Evolutionary conservation across 2,113 vertebrate genomes (phyloP).

Genomic region (Vicugna pacos): DNA sequence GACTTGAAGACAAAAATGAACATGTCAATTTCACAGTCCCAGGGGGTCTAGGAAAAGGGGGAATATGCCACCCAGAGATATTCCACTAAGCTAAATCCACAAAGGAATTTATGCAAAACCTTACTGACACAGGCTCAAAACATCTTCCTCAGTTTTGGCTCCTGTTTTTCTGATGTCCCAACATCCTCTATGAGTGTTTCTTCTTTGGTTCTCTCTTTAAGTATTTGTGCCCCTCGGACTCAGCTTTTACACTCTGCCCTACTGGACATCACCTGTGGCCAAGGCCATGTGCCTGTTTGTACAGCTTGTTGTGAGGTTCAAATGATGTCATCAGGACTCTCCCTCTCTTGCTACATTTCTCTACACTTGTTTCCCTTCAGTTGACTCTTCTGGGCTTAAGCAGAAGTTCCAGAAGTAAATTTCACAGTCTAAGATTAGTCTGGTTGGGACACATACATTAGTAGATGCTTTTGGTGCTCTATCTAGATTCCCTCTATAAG

Average conservation of each 20-base stretch:
- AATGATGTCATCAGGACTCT: neutral
- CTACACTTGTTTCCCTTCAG: neutral
- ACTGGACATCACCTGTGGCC: neutral
- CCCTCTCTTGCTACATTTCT: neutral
- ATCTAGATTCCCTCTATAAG: neutral
- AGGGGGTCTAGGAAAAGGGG: neutral
- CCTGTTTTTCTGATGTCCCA: neutral
- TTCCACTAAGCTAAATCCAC: neutral
- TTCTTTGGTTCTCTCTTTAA: neutral
- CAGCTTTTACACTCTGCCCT: neutral
- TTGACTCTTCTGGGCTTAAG: neutral
- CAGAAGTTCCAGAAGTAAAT: slow-evolving; percentile 7
- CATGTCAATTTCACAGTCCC: neutral
- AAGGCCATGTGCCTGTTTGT: neutral
- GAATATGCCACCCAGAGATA: neutral
- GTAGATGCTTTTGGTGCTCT: neutral
- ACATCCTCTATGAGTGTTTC: neutral
- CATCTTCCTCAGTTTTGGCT: slow-evolving; percentile 19
- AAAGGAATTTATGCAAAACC: neutral
- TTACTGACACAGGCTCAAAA: neutral
- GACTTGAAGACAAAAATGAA: neutral
- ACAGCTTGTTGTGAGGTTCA: neutral
- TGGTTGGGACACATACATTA: neutral
- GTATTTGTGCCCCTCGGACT: neutral
- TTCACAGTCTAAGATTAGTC: neutral